Conservation (phyloP, 1,140 invertebrate species). For the Eriosoma lanigerum region DNA sequence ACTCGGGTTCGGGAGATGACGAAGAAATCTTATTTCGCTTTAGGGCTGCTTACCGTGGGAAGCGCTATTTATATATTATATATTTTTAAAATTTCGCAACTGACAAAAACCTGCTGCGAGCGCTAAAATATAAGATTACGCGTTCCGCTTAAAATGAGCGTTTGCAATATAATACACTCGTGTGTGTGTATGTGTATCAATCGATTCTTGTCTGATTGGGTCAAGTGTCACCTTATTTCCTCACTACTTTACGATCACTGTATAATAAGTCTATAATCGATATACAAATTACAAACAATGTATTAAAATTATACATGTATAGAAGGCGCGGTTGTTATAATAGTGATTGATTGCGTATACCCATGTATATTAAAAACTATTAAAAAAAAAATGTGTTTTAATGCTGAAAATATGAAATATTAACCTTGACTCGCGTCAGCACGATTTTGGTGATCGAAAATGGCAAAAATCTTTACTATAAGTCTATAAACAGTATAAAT, state of each 20-base stretch:
- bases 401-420: too few relatives aligned
- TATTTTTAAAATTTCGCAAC: neutral
- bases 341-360: too few relatives aligned
- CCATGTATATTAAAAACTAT: neutral
- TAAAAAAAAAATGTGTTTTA: too few relatives aligned
- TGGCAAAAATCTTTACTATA: neutral
- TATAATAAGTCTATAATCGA: neutral
- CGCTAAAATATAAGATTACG: neutral
- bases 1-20: neutral
- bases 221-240: neutral
- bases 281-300: neutral
- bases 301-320: too few relatives aligned
- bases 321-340: neutral
- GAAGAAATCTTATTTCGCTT: neutral
- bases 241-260: neutral
- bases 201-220: neutral
- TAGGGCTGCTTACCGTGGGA: constrained; percentile 4
- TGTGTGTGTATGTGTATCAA: neutral
- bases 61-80: neutral
- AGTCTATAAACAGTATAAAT: too few relatives aligned
- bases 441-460: constrained; percentile 29
- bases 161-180: neutral
- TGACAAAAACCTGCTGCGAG: constrained; percentile 3
- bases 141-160: neutral
- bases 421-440: neutral